These are phyloP conservation scores for Eupsilia transversa DNA, from an alignment of 2,888 invertebrate genomes.

Conservation along the genomic window DNA sequence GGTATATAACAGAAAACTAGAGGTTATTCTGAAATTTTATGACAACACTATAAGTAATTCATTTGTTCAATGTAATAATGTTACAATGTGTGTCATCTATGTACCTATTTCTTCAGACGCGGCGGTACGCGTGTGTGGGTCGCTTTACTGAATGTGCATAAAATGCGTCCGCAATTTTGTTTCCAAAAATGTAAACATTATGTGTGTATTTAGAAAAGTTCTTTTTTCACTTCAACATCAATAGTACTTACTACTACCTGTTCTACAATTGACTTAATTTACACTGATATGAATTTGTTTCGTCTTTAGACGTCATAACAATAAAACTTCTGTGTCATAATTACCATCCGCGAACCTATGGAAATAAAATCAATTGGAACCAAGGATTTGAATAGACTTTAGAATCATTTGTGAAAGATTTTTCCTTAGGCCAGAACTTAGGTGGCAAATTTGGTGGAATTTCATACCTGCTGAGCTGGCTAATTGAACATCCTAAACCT, in stretches of 20 bases:
- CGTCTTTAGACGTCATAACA: no score
- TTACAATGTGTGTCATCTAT: slow-evolving; percentile 27
- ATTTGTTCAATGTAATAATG: slow-evolving; percentile 25
- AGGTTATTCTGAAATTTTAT: slow-evolving; percentile 40
- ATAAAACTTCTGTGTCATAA: no score
- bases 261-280: neutral
- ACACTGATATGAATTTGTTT: no score
- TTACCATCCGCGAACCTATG: no score
- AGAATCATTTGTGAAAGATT: neutral
- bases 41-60: slow-evolving; percentile 17
- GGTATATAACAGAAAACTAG: slow-evolving; percentile 28
- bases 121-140: neutral
- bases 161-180: neutral
- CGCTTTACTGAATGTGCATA: neutral
- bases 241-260: no score
- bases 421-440: neutral
- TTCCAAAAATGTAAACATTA: neutral
- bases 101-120: slow-evolving; percentile 12
- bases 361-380: neutral
- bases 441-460: neutral
- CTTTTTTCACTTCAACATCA: neutral
- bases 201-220: no score
- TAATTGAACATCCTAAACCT: neutral
- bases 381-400: neutral
- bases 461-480: neutral